A percentile compares a stretch with the other conserved stretches of the same genome.
phyloP scores from a whole-genome alignment of 2,888 invertebrate genomes.

The Nomada fabriciana region DNA sequence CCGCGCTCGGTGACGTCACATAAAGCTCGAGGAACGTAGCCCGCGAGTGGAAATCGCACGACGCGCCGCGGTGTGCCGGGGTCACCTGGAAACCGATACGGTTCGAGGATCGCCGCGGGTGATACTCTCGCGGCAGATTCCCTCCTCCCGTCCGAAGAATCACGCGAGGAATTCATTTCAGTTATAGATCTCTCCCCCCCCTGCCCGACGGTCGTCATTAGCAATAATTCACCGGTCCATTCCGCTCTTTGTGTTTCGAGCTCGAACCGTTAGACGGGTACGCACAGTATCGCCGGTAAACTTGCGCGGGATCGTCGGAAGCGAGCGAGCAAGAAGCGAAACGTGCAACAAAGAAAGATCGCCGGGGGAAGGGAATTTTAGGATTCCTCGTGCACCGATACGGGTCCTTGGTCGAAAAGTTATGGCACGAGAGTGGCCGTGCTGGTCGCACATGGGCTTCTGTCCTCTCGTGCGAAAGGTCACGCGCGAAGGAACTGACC shows the following conservation, averaged over 20 bases:
- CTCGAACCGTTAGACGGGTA: conserved; percentile 36
- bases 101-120: conserved; percentile 33
- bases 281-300: conserved; percentile 13
- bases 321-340: conserved; percentile 10
- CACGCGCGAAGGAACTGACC: conserved; percentile 70
- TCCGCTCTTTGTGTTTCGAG: conserved; percentile 7
- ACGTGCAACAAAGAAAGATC: conserved; percentile 32
- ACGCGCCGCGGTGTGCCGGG: conserved; percentile 8
- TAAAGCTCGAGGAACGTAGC: conserved; percentile 11
- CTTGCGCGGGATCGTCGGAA: conserved; percentile 49
- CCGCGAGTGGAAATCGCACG: conserved; percentile 41
- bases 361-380: conserved; percentile 58
- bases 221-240: conserved; percentile 1
- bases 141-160: conserved; percentile 14
- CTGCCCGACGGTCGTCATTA: background rate
- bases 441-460: conserved; percentile 51
- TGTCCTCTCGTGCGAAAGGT: conserved; percentile 74
- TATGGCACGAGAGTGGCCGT: conserved; percentile 63
- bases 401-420: conserved; percentile 68
- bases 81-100: conserved; percentile 61
- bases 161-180: conserved; percentile 18
- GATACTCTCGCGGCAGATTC: conserved; percentile 5
- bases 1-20: conserved; percentile 37
- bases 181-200: background rate
- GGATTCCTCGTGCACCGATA: conserved; percentile 64